phyloP scores from a whole-genome alignment of 1,140 invertebrate species.

The Hylaeus volcanicus region DNA sequence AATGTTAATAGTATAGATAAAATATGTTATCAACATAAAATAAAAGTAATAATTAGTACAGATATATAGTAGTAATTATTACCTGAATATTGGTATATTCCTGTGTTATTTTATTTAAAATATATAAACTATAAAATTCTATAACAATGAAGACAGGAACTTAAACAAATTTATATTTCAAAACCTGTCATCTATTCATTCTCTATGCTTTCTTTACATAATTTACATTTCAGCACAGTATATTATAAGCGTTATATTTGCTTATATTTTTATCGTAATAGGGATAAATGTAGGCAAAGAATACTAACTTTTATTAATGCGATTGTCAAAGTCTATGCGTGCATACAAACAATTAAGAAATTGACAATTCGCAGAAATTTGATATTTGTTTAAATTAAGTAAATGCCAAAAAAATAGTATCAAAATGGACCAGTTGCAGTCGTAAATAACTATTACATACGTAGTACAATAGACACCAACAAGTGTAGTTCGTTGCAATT shows the following conservation, averaged over 20 bases:
- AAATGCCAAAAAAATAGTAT: slow-evolving; percentile 30
- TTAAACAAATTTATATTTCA: background rate
- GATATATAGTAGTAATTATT: slow-evolving; percentile 5
- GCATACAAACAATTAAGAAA: slow-evolving; percentile 1
- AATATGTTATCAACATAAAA: slow-evolving; percentile 18
- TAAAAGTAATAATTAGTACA: slow-evolving; percentile 25
- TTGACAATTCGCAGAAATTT: background rate
- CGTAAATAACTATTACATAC: background rate
- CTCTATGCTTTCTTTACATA: background rate
- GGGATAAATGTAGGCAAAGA: background rate
- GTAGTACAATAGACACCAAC: slow-evolving; percentile 33
- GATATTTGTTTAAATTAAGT: slow-evolving; percentile 2
- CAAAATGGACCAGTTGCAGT: slow-evolving; percentile 50
- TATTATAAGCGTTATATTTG: background rate
- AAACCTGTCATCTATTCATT: background rate
- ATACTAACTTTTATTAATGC: background rate
- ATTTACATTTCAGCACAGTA: slow-evolving; percentile 4
- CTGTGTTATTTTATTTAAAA: background rate
- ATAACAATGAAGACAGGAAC: background rate
- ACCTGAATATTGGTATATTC: background rate
- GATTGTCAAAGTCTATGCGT: background rate
- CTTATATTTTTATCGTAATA: background rate
- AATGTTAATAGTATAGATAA: slow-evolving; percentile 16
- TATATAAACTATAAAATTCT: slow-evolving; percentile 6
- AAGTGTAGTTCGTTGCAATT: slow-evolving; percentile 7